Percentiles rank a stretch among this genome's conserved stretches.
These are phyloP conservation scores for Choloepus didactylus DNA, from an alignment of 2,797 vertebrate species.

Conservation along the genomic window DNA sequence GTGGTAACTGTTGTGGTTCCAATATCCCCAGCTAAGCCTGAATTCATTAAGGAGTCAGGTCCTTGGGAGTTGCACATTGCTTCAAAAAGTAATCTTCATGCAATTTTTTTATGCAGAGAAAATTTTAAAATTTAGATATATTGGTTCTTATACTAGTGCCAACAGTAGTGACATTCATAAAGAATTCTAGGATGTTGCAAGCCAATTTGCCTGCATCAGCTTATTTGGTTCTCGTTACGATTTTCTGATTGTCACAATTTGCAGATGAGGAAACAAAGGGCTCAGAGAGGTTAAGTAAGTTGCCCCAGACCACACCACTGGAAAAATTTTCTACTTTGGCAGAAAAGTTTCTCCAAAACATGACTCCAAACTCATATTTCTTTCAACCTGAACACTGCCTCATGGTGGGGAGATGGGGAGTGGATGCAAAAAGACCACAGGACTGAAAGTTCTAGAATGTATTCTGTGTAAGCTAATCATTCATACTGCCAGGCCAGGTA, in stretches of 20 bases:
- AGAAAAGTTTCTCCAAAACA: not conserved
- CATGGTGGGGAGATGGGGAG: not conserved
- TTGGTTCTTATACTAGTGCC: not conserved
- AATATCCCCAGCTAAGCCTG: not conserved
- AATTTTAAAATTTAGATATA: conserved; percentile 32
- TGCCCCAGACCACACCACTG: not conserved
- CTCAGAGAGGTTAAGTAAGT: not conserved
- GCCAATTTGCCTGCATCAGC: not conserved
- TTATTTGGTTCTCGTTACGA: conserved; percentile 10
- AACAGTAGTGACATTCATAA: not conserved
- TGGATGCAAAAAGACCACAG: not conserved
- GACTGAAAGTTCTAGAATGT: not conserved
- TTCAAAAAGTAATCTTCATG: conserved; percentile 54
- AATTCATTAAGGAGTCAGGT: not conserved
- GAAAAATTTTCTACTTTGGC: not conserved
- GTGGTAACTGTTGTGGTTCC: not conserved
- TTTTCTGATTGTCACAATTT: not conserved
- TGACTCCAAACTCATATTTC: too few species aligned
- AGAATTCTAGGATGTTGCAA: not conserved
- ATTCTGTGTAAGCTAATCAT: conserved; percentile 45
- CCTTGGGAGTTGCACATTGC: not conserved
- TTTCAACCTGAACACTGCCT: not conserved
- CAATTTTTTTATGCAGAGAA: not conserved
- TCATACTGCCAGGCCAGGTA: not conserved
- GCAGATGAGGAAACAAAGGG: not conserved